Evolutionary conservation across 2,113 vertebrate species (phyloP).

Genomic region (Chloropsis hardwickii): DNA sequence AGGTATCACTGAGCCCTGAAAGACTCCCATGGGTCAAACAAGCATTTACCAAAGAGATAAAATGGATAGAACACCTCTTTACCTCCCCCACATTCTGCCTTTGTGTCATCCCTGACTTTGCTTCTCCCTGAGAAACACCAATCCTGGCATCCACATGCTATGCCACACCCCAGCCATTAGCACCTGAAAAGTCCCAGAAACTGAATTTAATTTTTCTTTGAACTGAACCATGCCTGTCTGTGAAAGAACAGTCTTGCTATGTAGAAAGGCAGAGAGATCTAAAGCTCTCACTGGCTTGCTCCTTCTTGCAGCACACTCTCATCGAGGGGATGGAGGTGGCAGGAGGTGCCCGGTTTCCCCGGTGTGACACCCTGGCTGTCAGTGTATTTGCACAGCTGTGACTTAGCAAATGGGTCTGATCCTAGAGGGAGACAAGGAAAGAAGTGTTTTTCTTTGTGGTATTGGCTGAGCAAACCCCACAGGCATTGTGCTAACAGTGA

Average conservation of each 20-base stretch:
- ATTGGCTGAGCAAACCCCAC: neutral
- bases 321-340: neutral
- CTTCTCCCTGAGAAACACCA: neutral
- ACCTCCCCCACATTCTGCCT: neutral
- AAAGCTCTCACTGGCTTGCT: neutral
- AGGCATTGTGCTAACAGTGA: slow-evolving; percentile 5
- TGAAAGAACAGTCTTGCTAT: neutral
- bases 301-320: neutral
- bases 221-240: neutral
- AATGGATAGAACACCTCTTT: neutral
- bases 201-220: neutral
- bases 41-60: neutral
- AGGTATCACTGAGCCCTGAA: neutral
- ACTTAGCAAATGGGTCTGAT: neutral
- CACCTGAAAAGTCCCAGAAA: neutral
- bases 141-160: neutral
- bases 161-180: neutral
- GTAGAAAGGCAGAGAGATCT: neutral
- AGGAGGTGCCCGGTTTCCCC: neutral
- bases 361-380: neutral
- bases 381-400: slow-evolving; percentile 13
- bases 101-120: neutral
- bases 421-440: neutral
- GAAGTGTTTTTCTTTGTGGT: neutral
- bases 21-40: neutral